Evolutionary conservation across 92 coral and sea anemone genomes (phyloP), one percentile per base, ranked within the genome.

Genomic region (Micromussa lordhowensis): DNA sequence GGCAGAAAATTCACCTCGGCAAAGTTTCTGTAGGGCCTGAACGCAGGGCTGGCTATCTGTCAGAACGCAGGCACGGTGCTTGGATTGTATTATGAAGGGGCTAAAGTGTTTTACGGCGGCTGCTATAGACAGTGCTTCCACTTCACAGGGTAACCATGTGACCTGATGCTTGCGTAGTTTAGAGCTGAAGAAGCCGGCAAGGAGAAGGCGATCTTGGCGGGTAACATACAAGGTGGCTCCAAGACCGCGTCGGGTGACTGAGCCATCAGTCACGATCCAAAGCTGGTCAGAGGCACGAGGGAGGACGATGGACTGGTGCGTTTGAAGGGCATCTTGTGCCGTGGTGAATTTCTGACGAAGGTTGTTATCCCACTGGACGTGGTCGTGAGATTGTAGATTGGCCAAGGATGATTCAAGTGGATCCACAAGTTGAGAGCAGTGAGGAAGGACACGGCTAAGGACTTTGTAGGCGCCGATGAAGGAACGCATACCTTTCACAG

Each of bases 181-280:
- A 8, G 82, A 68, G 38, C 89, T 85, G 68, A 0, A 85, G 75
- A 85, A 85, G 89, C 82, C 63, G 24, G 74, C 82, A 21, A 77
- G 22, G 82, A n/a, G 79, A 13, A 85, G 83, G 26, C 57, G 83
- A 31, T 76, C 64, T 30, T 78, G 68, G 55, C 83, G 32, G 19
- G 83, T 75, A n/a, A 85, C 89, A 51, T 85, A 85, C 74, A 85
- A 74, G 26, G 89, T 76, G 29, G 83, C 83, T 30, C 89, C 74
- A 7, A 77, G 82, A 21, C 83, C 83, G 40, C 72, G 73, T 48
- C 30, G 22, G 68, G 89, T 85, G 3, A 53, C 57, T 15, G 57
- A 53, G 57, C 57, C 57, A 53, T 53, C 17, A 53, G 57, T 53
- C 17, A 68, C 66, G 29, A 31, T 16, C 83, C 53, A 34, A 59